Base-by-base conservation (phyloP, 1,140 invertebrate genomes). In the Lutraria rhynchaena region DNA sequence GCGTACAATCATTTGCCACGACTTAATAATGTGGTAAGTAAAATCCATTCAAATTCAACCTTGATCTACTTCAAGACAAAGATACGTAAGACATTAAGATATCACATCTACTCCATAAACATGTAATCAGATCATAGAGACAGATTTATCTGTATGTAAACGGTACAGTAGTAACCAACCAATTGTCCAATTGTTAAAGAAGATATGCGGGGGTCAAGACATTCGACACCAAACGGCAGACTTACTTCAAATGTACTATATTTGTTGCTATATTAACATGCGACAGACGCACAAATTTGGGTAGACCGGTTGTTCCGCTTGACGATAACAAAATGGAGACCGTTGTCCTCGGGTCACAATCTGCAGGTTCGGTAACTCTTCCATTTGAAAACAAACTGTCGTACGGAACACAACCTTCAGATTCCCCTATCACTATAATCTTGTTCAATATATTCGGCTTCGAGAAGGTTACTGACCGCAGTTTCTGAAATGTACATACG, bases 181-280 rank as follows among this genome's bases (percentile, higher is more conserved):
- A n/a, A n/a, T n/a, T n/a, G n/a, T n/a, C n/a, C n/a, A n/a, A n/a
- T n/a, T n/a, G n/a, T n/a, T n/a, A n/a, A n/a, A n/a, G n/a, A n/a
- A n/a, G n/a, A n/a, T n/a, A n/a, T n/a, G n/a, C n/a, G n/a, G n/a
- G n/a, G n/a, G n/a, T n/a, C n/a, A n/a, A n/a, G n/a, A n/a, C n/a
- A n/a, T n/a, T n/a, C n/a, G n/a, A n/a, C n/a, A n/a, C n/a, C n/a
- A n/a, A n/a, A n/a, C n/a, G n/a, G n/a, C n/a, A n/a, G n/a, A 57
- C 71, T 19, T 51, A 81, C 78, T 24, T 35, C 5, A 81, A 29
- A 31, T 81, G 78, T 33, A 73, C 33, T 24, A 96, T 93, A 86
- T 95, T 95, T 3, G 90, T 84, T 1, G 89, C 84, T 27, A 92
- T 83, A 82, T 92, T 93, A 46, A 80, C 61, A 74, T 91, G 89